Percentiles rank a stretch among this genome's conserved stretches.
These are phyloP conservation scores for Lagodon rhomboides DNA, from an alignment of 2,797 vertebrate genomes.

Conservation along the genomic window DNA sequence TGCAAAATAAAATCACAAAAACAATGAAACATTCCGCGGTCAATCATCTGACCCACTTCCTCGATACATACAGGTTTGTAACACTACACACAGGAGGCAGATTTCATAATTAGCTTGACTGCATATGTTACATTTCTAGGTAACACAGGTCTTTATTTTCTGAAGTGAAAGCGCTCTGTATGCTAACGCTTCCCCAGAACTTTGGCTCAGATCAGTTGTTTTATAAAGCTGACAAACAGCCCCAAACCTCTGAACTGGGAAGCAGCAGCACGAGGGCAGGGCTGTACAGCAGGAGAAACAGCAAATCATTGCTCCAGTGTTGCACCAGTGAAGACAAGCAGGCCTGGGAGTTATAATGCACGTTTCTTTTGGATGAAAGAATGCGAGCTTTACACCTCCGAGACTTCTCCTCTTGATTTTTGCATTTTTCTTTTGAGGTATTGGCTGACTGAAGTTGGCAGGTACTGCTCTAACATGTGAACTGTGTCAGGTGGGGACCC, in stretches of 20 bases:
- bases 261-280: constrained; percentile 32
- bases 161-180: neutral
- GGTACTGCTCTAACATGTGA: constrained; percentile 23
- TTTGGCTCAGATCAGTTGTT: constrained; percentile 40
- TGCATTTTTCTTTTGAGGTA: constrained; percentile 10
- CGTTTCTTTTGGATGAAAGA: constrained; percentile 32
- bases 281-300: constrained; percentile 57
- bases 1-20: too few species aligned
- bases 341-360: constrained; percentile 21
- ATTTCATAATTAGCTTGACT: too few species aligned
- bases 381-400: neutral
- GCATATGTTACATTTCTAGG: too few species aligned
- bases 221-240: constrained; percentile 57
- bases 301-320: constrained; percentile 40
- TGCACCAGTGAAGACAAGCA: constrained; percentile 24
- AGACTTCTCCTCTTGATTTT: constrained; percentile 24
- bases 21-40: too few species aligned
- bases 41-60: too few species aligned
- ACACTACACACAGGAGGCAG: too few species aligned
- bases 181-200: constrained; percentile 31
- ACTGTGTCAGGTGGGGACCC: constrained; percentile 5
- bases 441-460: constrained; percentile 12
- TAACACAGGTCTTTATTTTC: neutral
- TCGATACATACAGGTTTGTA: too few species aligned
- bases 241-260: constrained; percentile 47